phyloP scores from a whole-genome alignment of 2,888 invertebrate species.

The Lobophora halterata region DNA sequence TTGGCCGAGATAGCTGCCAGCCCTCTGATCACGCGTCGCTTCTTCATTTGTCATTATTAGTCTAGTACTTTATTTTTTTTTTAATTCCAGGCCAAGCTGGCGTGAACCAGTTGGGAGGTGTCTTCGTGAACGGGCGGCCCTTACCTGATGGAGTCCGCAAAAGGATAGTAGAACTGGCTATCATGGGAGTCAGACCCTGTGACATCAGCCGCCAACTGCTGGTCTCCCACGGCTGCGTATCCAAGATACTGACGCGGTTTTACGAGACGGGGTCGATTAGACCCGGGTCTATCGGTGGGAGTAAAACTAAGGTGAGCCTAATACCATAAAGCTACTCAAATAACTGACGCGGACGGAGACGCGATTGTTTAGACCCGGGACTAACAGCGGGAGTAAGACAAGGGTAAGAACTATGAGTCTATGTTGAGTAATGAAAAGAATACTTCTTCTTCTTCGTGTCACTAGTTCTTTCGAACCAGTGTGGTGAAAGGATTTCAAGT shows the following conservation, averaged over 20 bases:
- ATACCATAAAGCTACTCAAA: too few species aligned
- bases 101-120: slow-evolving; percentile 97
- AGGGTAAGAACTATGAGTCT: too few species aligned
- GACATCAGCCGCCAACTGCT: slow-evolving; percentile 97
- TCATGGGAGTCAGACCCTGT: slow-evolving; percentile 96
- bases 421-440: too few species aligned
- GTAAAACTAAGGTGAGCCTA: slow-evolving; percentile 93
- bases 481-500: too few species aligned
- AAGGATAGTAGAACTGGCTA: slow-evolving; percentile 95
- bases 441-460: too few species aligned
- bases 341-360: slow-evolving; percentile 1
- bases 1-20: too few species aligned
- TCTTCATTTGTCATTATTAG: too few species aligned
- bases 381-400: too few species aligned
- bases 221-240: slow-evolving; percentile 98
- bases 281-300: slow-evolving; percentile 96
- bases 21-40: too few species aligned
- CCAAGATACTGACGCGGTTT: slow-evolving; percentile 97
- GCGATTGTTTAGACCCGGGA: too few species aligned
- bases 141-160: slow-evolving; percentile 96
- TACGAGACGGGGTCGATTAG: slow-evolving; percentile 98
- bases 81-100: slow-evolving; percentile 92
- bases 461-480: too few species aligned
- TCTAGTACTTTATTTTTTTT: neutral
- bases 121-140: slow-evolving; percentile 98